Percentiles rank a stretch among this genome's conserved stretches.
Conservation (phyloP, 2,888 invertebrate genomes). For the Tholera decimalis region DNA sequence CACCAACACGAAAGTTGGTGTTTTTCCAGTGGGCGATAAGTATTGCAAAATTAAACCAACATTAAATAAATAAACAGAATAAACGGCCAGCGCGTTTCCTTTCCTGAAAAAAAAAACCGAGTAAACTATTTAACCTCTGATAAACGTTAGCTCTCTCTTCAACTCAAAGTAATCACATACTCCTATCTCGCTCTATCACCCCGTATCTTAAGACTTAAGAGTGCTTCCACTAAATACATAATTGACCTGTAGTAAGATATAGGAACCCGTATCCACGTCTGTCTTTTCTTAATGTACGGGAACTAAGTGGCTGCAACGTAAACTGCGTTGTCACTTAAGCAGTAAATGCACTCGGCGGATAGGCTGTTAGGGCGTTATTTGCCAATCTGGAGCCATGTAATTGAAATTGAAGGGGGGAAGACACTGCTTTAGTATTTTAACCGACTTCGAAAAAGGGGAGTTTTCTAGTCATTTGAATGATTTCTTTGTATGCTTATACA, state of each 20-base stretch:
- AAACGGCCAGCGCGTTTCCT: conserved; percentile 6
- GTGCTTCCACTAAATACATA: conserved; percentile 43
- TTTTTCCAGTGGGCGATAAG: neutral
- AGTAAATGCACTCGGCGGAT: conserved; percentile 34
- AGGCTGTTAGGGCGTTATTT: conserved; percentile 19
- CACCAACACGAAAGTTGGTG: no score
- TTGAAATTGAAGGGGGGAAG: neutral
- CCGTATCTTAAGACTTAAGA: conserved; percentile 27
- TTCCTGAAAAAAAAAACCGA: conserved; percentile 13
- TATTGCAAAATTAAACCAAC: conserved; percentile 8
- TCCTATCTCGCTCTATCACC: conserved; percentile 13
- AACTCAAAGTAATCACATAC: neutral
- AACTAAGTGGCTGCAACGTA: conserved; percentile 49
- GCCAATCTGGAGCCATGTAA: conserved; percentile 1
- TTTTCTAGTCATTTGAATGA: no score
- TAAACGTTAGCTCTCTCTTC: conserved; percentile 30
- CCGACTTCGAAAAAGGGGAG: no score
- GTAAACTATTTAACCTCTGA: conserved; percentile 10
- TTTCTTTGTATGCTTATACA: no score
- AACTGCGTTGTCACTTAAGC: conserved; percentile 42
- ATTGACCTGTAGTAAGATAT: conserved; percentile 41
- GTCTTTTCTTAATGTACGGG: conserved; percentile 43
- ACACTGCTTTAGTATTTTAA: neutral
- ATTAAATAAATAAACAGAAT: conserved; percentile 25
- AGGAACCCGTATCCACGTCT: conserved; percentile 27